Percentiles rank a stretch among this genome's conserved stretches.
These are phyloP conservation scores for Raja brachyura DNA, from an alignment of 2,113 vertebrate genomes.

Conservation along the genomic window DNA sequence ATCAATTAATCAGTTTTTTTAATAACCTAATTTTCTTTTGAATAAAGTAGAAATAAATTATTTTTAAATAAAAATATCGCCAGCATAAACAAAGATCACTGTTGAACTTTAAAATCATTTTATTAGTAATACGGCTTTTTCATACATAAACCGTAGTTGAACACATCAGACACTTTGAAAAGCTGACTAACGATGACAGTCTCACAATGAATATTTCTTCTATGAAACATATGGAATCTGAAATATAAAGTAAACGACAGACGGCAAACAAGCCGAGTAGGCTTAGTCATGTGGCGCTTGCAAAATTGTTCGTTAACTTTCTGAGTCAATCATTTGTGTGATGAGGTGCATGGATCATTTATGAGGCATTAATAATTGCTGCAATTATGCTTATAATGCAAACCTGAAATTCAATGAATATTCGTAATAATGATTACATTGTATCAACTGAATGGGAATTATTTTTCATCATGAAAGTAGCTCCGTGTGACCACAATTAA, in stretches of 20 bases:
- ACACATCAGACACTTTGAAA: not conserved
- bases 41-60: not conserved
- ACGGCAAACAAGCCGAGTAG: not conserved
- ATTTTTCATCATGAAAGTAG: slow-evolving; percentile 7
- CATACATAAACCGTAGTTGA: not conserved
- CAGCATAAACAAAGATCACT: not conserved
- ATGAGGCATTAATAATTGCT: slow-evolving; percentile 32
- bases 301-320: slow-evolving; percentile 17
- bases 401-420: slow-evolving; percentile 12
- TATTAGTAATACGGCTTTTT: not conserved
- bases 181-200: not conserved
- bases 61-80: not conserved
- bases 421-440: not conserved
- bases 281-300: not conserved
- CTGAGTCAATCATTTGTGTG: not conserved
- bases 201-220: not conserved
- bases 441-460: not conserved
- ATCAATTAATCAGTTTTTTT: not conserved
- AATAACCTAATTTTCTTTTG: too few relatives aligned
- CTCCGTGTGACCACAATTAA: not conserved
- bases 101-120: not conserved
- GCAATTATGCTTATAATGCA: slow-evolving; percentile 16
- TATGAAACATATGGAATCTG: not conserved
- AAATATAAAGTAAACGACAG: not conserved
- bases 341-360: not conserved